Conservation (phyloP, 2,113 vertebrate genomes). For the Macrotis lagotis region DNA sequence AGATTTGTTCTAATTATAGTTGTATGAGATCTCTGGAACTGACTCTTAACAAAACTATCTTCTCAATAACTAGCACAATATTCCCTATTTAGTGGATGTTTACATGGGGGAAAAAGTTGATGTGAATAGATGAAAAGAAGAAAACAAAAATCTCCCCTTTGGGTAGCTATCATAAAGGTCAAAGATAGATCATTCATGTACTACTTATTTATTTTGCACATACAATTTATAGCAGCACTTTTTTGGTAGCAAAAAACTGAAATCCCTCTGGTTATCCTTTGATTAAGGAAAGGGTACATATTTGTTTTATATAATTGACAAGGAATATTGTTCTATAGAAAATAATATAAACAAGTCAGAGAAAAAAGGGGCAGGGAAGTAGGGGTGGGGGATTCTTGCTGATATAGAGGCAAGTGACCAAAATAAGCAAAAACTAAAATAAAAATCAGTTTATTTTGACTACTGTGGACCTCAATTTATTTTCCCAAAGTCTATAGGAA, state of each 20-base stretch:
- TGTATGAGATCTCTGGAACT: not conserved
- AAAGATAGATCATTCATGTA: not conserved
- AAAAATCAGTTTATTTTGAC: not conserved
- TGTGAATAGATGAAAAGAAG: not conserved
- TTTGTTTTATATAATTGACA: not conserved
- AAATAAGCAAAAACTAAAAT: not conserved
- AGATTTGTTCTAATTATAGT: not conserved
- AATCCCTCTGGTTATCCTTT: not conserved
- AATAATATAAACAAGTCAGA: not conserved
- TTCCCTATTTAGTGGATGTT: not conserved
- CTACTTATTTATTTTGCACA: too few species aligned
- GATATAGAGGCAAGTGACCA: not conserved
- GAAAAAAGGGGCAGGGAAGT: not conserved
- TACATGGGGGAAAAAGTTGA: not conserved
- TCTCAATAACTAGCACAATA: not conserved
- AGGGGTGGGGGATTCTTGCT: not conserved
- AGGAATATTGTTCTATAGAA: not conserved
- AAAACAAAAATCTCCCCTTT: not conserved
- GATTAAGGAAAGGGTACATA: not conserved
- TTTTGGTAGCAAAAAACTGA: not conserved
- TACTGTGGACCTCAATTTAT: not conserved
- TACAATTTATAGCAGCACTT: not conserved
- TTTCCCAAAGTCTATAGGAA: not conserved
- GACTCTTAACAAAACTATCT: too few species aligned
- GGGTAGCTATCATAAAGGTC: not conserved